Base-by-base conservation (phyloP, 1,140 invertebrate species). In the Drosophila melanogaster region DNA sequence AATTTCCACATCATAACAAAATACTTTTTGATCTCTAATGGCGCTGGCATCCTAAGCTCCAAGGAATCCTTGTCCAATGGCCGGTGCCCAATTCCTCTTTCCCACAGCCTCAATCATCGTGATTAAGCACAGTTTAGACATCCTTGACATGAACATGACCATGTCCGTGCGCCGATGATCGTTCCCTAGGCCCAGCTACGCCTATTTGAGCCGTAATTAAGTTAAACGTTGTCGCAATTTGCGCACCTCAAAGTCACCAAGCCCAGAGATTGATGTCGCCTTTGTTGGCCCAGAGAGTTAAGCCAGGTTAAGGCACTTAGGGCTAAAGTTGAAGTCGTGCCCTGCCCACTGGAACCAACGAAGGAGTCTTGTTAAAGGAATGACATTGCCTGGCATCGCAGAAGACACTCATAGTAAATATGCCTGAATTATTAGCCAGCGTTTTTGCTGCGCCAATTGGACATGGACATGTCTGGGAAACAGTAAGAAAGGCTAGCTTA, bases 191-290 rank as follows among this genome's bases (percentile, higher is more conserved):
- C 35, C 66, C 35, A 67, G 79, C 71, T 80, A 89, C 84, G 84
- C 84, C 84, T 84, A 89, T 89, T 89, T 89, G 79, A 77, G 85
- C 73, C 61, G 71, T 90, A 89, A 90, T 89, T 90, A 89, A 89
- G 84, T 89, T 90, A 89, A 89, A 89, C 84, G 84, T 89, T 89
- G 84, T 90, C 84, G 84, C 79, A 84, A 83, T 84, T 81, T 84
- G 80, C 80, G 80, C 80, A 73, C 57, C 80, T 70, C 51, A 44
- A 69, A 66, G 54, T 46, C 71, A 77, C 54, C 73, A 64, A 73
- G 66, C 35, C 43, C 19, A 22, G 70, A 90, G 85, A 89, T 90
- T 89, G 84, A 90, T 90, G 84, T 89, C 65, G 85, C 60, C 79
- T 87, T 87, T 87, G 84, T 89, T 60, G 58, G 65, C 50, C 55